phyloP scores from a whole-genome alignment of 2,888 invertebrate species.

The Steinernema carpocapsae region DNA sequence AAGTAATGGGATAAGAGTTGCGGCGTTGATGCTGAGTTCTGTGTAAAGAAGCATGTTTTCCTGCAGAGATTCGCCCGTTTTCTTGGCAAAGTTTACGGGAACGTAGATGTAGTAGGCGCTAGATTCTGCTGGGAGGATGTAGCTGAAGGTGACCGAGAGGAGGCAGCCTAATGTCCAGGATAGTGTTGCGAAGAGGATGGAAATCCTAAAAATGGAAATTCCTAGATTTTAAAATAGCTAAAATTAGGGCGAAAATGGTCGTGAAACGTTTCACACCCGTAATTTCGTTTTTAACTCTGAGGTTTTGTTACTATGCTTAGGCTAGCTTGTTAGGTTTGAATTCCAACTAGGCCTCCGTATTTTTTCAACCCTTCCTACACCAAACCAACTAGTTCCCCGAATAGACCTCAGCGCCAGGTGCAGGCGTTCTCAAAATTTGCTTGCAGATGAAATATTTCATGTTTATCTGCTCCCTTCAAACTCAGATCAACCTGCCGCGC shows the following conservation, averaged over 20 bases:
- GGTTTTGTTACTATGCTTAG: too few species aligned
- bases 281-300: too few species aligned
- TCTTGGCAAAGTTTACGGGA: constrained; percentile 1
- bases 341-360: too few species aligned
- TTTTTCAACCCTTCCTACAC: background rate
- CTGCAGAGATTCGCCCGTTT: background rate
- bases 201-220: background rate
- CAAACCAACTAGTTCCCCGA: background rate
- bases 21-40: constrained; percentile 16
- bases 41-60: background rate
- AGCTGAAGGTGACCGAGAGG: constrained; percentile 29
- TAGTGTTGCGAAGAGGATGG: background rate
- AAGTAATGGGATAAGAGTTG: constrained; percentile 2
- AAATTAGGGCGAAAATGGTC: too few species aligned
- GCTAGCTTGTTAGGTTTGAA: too few species aligned
- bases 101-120: constrained; percentile 30
- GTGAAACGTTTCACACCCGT: too few species aligned
- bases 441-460: background rate
- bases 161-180: background rate
- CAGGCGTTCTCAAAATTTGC: background rate
- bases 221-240: too few species aligned
- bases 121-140: background rate
- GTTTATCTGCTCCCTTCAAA: background rate
- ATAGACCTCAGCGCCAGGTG: background rate
- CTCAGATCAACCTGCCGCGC: constrained; percentile 9